Conservation (phyloP, 2,888 invertebrate species). For the Rhorus exstirpatorius region DNA sequence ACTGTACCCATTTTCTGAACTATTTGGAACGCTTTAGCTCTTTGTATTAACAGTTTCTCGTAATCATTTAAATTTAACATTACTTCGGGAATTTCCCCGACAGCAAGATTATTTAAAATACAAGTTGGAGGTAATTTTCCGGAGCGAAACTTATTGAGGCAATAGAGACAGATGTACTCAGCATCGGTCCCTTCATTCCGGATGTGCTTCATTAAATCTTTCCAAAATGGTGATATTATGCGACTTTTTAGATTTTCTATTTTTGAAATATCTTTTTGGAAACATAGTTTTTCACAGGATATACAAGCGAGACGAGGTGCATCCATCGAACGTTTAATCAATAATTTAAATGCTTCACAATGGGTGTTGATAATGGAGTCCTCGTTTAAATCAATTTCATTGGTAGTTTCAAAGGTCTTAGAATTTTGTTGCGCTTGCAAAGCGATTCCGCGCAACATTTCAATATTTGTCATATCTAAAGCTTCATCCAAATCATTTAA, state of each 20-base stretch:
- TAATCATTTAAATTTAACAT: slow-evolving; percentile 74
- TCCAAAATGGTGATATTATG: slow-evolving; percentile 54
- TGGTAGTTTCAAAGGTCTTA: neutral
- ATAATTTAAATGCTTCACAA: slow-evolving; percentile 60
- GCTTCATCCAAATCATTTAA: slow-evolving; percentile 47
- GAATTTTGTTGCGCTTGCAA: slow-evolving; percentile 32
- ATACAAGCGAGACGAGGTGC: slow-evolving; percentile 38
- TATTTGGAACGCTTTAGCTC: slow-evolving; percentile 81
- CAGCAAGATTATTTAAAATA: slow-evolving; percentile 46
- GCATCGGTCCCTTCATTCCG: slow-evolving; percentile 13
- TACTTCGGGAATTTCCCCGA: slow-evolving; percentile 62
- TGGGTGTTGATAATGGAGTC: slow-evolving; percentile 53
- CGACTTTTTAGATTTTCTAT: slow-evolving; percentile 31
- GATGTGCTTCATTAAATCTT: slow-evolving; percentile 36
- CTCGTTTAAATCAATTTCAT: slow-evolving; percentile 65
- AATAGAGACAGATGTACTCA: neutral
- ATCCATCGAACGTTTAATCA: slow-evolving; percentile 67
- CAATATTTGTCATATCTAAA: slow-evolving; percentile 32
- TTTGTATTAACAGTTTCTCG: slow-evolving; percentile 72
- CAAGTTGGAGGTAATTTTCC: slow-evolving; percentile 6
- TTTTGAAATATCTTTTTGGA: slow-evolving; percentile 55
- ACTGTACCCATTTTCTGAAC: slow-evolving; percentile 62
- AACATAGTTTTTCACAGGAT: slow-evolving; percentile 66
- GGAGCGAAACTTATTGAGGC: slow-evolving; percentile 6
- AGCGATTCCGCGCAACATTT: slow-evolving; percentile 33